A percentile compares a stretch with the other conserved stretches of the same genome.
phyloP scores from a whole-genome alignment of 2,888 invertebrate species.

The Deilephila porcellus region DNA sequence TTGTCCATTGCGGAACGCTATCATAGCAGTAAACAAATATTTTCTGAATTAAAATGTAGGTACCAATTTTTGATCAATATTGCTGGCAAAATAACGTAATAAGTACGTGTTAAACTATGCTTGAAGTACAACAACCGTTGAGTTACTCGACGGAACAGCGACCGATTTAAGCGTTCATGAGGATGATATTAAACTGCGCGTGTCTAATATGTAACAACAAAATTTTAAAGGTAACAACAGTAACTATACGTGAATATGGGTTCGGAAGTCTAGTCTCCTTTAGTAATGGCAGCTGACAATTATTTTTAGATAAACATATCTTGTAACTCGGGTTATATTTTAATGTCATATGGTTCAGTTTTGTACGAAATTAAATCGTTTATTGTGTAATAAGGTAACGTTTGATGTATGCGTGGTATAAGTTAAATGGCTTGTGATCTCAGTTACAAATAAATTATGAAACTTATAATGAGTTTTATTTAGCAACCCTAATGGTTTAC shows the following conservation, averaged over 20 bases:
- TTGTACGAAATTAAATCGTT: conserved; percentile 36
- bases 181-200: conserved; percentile 15
- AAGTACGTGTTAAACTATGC: neutral
- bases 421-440: conserved; percentile 79
- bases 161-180: neutral
- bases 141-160: neutral
- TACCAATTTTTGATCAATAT: too few species aligned
- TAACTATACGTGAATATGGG: neutral
- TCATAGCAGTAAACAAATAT: neutral
- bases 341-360: conserved; percentile 23
- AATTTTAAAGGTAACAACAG: neutral
- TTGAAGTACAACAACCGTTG: neutral
- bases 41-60: too few species aligned
- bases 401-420: conserved; percentile 56
- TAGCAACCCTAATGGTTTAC: neutral
- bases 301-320: conserved; percentile 33
- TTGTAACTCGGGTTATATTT: conserved; percentile 34
- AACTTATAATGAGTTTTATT: conserved; percentile 49
- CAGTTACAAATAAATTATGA: conserved; percentile 72
- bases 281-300: conserved; percentile 10
- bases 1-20: neutral
- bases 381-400: conserved; percentile 49
- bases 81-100: neutral
- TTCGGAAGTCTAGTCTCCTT: neutral
- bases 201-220: neutral